These are phyloP conservation scores for Bradypus variegatus DNA, from an alignment of 2,797 vertebrate genomes.

Conservation along the genomic window DNA sequence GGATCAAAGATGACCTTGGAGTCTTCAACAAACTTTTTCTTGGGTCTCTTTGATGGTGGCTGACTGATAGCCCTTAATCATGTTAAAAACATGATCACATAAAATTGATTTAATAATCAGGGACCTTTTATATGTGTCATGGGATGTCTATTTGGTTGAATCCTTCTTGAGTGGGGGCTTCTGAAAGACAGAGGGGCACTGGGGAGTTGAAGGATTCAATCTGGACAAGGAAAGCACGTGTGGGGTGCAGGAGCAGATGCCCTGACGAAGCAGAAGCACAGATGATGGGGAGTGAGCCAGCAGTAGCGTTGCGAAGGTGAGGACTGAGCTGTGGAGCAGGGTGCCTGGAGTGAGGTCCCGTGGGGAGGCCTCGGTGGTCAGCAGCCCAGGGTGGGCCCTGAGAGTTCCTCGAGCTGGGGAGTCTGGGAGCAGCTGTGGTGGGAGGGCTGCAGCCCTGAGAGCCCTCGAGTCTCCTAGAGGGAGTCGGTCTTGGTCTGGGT, in stretches of 20 bases:
- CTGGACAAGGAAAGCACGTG: not conserved
- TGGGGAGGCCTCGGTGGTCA: not conserved
- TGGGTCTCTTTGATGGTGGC: not conserved
- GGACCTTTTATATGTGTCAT: not conserved
- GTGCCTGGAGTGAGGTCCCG: not conserved
- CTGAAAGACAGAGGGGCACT: not conserved
- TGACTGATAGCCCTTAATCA: not conserved
- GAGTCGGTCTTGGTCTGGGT: not conserved
- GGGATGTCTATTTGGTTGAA: not conserved
- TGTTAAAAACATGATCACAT: conserved; percentile 37
- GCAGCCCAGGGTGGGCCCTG: not conserved
- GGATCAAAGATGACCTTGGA: conserved; percentile 20
- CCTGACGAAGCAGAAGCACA: not conserved
- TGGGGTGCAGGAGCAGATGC: not conserved
- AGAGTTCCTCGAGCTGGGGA: not conserved
- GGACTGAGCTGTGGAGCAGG: not conserved
- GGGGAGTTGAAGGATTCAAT: not conserved
- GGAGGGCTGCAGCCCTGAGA: not conserved
- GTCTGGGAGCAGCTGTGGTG: not conserved
- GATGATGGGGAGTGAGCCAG: not conserved
- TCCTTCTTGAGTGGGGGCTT: not conserved
- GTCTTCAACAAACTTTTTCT: not conserved
- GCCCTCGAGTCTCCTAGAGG: not conserved
- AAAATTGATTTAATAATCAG: conserved; percentile 27
- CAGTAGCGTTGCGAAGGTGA: not conserved